These are phyloP conservation scores for Sorex maritimensis DNA, from an alignment of 2,797 vertebrate species.

Conservation along the genomic window DNA sequence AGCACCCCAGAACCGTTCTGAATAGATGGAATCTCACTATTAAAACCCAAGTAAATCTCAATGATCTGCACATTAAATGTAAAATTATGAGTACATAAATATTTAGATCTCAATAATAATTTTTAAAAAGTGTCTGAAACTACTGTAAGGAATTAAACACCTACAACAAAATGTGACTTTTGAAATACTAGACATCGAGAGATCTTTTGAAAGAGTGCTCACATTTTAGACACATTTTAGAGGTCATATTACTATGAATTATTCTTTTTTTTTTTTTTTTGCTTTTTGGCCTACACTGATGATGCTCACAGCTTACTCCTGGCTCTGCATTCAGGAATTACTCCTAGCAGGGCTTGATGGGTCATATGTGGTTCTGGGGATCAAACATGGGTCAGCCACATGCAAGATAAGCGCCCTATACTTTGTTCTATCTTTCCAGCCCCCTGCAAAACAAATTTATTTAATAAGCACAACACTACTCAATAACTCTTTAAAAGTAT, in stretches of 20 bases:
- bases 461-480: neutral
- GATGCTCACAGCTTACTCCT: too few species aligned
- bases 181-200: neutral
- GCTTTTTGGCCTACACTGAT: too few species aligned
- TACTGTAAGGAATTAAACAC: neutral
- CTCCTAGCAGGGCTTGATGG: too few species aligned
- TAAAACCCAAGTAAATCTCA: constrained; percentile 64
- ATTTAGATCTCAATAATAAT: neutral
- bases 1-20: neutral
- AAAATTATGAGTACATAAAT: neutral
- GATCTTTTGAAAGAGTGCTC: neutral
- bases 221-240: neutral
- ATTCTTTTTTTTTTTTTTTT: neutral
- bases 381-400: too few species aligned
- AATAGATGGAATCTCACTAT: neutral
- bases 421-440: too few species aligned
- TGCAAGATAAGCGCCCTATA: too few species aligned
- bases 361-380: too few species aligned
- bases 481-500: neutral
- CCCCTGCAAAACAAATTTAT: neutral
- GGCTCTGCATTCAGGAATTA: too few species aligned
- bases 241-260: neutral
- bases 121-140: neutral
- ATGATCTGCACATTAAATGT: neutral
- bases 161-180: neutral